phyloP scores from a whole-genome alignment of 2,888 invertebrate species.

The Cantharis nigra region DNA sequence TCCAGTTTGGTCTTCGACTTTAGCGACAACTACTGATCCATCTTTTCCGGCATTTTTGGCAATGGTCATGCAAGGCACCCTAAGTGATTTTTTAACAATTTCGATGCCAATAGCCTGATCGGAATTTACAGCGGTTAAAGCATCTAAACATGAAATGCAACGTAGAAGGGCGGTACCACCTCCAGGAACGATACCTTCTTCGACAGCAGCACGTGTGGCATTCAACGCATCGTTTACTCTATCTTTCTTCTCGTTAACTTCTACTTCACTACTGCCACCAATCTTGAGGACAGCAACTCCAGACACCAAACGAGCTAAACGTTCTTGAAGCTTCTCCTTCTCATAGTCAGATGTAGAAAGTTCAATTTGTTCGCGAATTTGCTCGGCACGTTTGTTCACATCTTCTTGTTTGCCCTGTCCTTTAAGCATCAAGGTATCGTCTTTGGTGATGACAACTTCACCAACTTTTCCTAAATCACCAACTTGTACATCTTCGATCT shows the following conservation, averaged over 20 bases:
- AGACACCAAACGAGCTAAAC: slow-evolving; percentile 57
- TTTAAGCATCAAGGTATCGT: slow-evolving; percentile 57
- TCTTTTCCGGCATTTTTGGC: slow-evolving; percentile 58
- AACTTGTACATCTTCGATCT: slow-evolving; percentile 55
- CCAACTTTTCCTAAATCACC: slow-evolving; percentile 56
- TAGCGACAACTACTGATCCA: slow-evolving; percentile 64
- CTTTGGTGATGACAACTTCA: slow-evolving; percentile 57
- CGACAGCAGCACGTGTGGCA: slow-evolving; percentile 59
- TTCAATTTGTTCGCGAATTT: slow-evolving; percentile 56
- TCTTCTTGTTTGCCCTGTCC: slow-evolving; percentile 54
- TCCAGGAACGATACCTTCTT: slow-evolving; percentile 59
- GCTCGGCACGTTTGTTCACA: slow-evolving; percentile 53
- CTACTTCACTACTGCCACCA: slow-evolving; percentile 58
- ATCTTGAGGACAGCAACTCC: slow-evolving; percentile 59
- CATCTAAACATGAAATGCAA: slow-evolving; percentile 50
- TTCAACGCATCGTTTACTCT: slow-evolving; percentile 58
- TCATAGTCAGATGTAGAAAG: slow-evolving; percentile 58
- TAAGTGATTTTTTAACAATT: slow-evolving; percentile 55
- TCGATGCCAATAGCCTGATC: slow-evolving; percentile 56
- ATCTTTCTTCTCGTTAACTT: slow-evolving; percentile 59
- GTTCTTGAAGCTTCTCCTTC: slow-evolving; percentile 58
- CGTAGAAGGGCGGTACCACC: slow-evolving; percentile 58
- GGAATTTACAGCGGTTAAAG: slow-evolving; percentile 48
- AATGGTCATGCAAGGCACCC: slow-evolving; percentile 58
- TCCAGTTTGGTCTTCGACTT: slow-evolving; percentile 76